Percentiles rank a stretch among this genome's conserved stretches.
These are phyloP conservation scores for Parotocinclus haroldoi DNA, from an alignment of 2,797 vertebrate species.

Conservation along the genomic window DNA sequence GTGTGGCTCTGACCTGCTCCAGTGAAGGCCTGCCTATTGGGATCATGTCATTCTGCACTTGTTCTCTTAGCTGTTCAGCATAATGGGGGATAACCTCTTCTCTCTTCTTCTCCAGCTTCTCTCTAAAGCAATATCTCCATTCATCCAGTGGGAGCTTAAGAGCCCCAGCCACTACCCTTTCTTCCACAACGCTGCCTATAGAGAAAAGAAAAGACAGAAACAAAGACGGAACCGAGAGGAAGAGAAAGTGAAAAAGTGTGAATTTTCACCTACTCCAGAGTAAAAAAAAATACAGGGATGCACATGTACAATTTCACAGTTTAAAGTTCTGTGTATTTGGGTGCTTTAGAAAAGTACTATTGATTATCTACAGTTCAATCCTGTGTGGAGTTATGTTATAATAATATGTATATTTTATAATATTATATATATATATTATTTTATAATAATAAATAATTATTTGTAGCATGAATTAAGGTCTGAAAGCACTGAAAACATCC, in stretches of 20 bases:
- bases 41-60: conserved; percentile 81
- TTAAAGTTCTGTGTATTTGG: too few relatives aligned
- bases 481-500: too few relatives aligned
- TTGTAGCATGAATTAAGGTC: too few relatives aligned
- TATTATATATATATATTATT: too few relatives aligned
- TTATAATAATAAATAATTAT: too few relatives aligned
- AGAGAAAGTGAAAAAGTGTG: neutral
- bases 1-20: conserved; percentile 83
- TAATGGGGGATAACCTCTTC: conserved; percentile 72
- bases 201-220: conserved; percentile 45
- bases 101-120: conserved; percentile 66
- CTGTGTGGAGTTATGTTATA: too few relatives aligned
- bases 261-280: too few relatives aligned
- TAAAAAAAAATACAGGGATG: too few relatives aligned
- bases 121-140: conserved; percentile 27
- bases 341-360: too few relatives aligned
- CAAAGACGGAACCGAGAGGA: conserved; percentile 27
- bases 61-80: conserved; percentile 78
- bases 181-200: conserved; percentile 65
- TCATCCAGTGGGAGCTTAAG: conserved; percentile 4
- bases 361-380: too few relatives aligned
- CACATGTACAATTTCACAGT: neutral
- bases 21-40: conserved; percentile 82
- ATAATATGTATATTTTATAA: too few relatives aligned
- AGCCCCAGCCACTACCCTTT: conserved; percentile 15